A percentile compares a stretch with the other conserved stretches of the same genome.
phyloP scores from a whole-genome alignment of 2,888 invertebrate genomes.

The Asteroscopus sphinx region DNA sequence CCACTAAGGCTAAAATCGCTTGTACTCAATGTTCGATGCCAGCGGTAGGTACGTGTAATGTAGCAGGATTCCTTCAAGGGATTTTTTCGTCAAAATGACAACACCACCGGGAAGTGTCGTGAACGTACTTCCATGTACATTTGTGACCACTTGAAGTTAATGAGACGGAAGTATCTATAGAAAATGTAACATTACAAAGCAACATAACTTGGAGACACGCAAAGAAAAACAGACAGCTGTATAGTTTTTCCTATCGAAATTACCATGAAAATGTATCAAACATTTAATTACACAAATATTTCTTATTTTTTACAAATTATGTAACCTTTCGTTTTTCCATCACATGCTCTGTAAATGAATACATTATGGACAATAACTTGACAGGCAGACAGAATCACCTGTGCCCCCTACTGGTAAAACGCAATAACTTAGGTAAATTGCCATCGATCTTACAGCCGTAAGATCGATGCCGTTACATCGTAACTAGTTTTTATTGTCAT shows the following conservation, averaged over 20 bases:
- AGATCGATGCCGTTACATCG: no score
- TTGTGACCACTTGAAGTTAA: no score
- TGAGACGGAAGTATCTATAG: no score
- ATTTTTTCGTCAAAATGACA: no score
- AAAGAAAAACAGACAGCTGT: conserved; percentile 30
- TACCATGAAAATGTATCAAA: conserved; percentile 36
- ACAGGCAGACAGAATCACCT: conserved; percentile 29
- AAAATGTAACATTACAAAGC: conserved; percentile 10
- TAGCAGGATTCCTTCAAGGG: no score
- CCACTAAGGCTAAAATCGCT: no score
- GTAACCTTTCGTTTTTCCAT: conserved; percentile 39
- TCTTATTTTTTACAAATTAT: conserved; percentile 29
- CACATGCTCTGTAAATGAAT: conserved; percentile 26
- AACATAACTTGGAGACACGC: no score
- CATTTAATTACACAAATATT: conserved; percentile 36
- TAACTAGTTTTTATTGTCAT: conserved; percentile 46
- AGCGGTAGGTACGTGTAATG: no score
- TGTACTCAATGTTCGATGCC: no score
- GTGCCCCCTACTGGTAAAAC: conserved; percentile 37
- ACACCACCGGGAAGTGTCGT: no score
- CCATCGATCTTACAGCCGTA: conserved; percentile 29
- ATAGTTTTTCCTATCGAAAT: conserved; percentile 23
- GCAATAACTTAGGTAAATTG: conserved; percentile 45
- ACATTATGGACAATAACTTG: conserved; percentile 9
- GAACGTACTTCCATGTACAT: no score